Conservation (phyloP, 2,888 invertebrate species). For the Cheilosia vulpina region DNA sequence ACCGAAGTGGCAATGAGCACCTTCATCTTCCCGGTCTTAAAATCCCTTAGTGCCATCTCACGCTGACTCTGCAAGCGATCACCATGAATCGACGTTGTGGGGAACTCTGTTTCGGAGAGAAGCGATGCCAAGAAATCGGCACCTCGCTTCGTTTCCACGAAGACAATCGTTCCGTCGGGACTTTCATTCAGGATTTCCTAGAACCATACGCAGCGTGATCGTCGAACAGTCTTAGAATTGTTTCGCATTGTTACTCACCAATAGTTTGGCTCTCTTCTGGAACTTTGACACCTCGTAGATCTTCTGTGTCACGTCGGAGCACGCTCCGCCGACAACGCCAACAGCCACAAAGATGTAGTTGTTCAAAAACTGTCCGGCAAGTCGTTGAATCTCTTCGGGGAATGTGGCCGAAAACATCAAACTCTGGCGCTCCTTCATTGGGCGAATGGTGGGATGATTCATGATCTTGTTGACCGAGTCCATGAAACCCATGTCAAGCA, state of each 20-base stretch:
- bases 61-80: constrained; percentile 97
- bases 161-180: constrained; percentile 88
- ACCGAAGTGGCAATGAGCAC: constrained; percentile 98
- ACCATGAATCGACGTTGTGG: constrained; percentile 99
- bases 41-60: constrained; percentile 96
- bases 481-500: constrained; percentile 99
- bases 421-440: constrained; percentile 94
- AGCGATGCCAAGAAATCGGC: constrained; percentile 95
- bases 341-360: constrained; percentile 94
- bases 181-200: constrained; percentile 80
- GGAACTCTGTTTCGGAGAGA: constrained; percentile 90
- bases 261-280: constrained; percentile 90
- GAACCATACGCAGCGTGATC: neutral
- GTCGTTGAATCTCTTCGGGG: constrained; percentile 97
- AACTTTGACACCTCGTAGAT: constrained; percentile 88
- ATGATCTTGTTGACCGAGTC: constrained; percentile 95
- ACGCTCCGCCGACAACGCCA: constrained; percentile 97
- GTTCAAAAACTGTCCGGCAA: constrained; percentile 91
- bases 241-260: constrained; percentile 79
- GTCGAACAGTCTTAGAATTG: no score
- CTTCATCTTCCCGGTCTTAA: constrained; percentile 89
- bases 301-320: constrained; percentile 93
- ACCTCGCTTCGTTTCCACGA: constrained; percentile 94
- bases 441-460: constrained; percentile 92
- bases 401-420: constrained; percentile 99